Conservation (phyloP, 1,140 invertebrate species). For the Diploscapter pachys region DNA sequence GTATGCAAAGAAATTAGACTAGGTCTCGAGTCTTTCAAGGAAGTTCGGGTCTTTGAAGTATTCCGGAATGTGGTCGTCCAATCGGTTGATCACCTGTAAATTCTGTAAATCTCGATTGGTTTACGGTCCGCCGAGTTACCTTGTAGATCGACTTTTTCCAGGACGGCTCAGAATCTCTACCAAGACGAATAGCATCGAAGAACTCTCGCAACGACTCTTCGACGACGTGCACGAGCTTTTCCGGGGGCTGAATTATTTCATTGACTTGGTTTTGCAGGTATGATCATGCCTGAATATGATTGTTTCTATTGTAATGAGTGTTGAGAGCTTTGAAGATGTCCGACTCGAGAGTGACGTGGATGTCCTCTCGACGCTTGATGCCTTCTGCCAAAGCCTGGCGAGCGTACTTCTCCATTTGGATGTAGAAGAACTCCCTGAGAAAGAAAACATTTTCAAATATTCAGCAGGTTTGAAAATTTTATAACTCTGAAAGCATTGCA, state of each 20-base stretch:
- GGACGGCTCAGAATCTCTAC: constrained; percentile 93
- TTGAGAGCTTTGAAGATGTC: constrained; percentile 96
- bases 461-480: too few species aligned
- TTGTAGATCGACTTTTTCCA: constrained; percentile 99
- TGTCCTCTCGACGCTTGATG: constrained; percentile 82
- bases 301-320: constrained; percentile 99
- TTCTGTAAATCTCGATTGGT: background rate
- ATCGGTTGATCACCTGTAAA: constrained; percentile 77
- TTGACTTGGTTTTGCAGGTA: background rate
- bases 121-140: constrained; percentile 54
- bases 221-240: constrained; percentile 90
- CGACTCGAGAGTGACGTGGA: constrained; percentile 86
- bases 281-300: constrained; percentile 91
- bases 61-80: constrained; percentile 96
- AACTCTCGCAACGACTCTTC: constrained; percentile 96
- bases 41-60: constrained; percentile 99
- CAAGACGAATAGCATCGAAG: constrained; percentile 90
- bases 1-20: constrained; percentile 4
- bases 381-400: constrained; percentile 94
- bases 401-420: constrained; percentile 99
- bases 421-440: constrained; percentile 98
- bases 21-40: constrained; percentile 85
- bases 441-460: too few species aligned
- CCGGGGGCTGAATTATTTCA: constrained; percentile 76
- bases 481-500: too few species aligned